Conservation (phyloP, 2,888 invertebrate genomes). For the Pantelozetes paolii region DNA sequence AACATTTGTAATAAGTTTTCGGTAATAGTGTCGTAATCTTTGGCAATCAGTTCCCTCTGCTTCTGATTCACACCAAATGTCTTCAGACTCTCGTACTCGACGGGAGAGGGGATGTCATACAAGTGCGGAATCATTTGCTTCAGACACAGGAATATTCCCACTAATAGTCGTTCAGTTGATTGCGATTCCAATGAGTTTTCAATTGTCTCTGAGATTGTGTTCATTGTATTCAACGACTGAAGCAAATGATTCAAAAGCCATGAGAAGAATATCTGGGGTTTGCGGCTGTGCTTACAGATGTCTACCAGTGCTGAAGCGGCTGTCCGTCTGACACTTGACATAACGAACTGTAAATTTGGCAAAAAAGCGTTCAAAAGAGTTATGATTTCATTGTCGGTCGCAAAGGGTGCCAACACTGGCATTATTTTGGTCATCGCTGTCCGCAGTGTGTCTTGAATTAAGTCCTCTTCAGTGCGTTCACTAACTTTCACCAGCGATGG, state of each 20-base stretch:
- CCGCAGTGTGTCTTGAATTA: constrained; percentile 65
- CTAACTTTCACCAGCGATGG: constrained; percentile 69
- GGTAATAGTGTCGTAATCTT: constrained; percentile 34
- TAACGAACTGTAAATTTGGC: constrained; percentile 61
- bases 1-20: constrained; percentile 52
- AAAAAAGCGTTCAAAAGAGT: constrained; percentile 65
- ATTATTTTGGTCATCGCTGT: constrained; percentile 64
- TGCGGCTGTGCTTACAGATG: constrained; percentile 72
- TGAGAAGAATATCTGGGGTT: constrained; percentile 63
- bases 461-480: constrained; percentile 65
- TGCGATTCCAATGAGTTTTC: constrained; percentile 19
- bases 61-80: constrained; percentile 23
- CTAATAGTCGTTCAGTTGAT: constrained; percentile 26
- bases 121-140: constrained; percentile 39
- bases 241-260: constrained; percentile 58
- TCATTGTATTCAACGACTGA: constrained; percentile 30
- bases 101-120: constrained; percentile 12
- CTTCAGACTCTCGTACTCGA: constrained; percentile 10
- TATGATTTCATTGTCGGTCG: constrained; percentile 68
- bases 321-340: constrained; percentile 73
- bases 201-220: constrained; percentile 20
- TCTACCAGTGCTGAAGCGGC: constrained; percentile 74
- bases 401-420: constrained; percentile 64
- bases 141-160: constrained; percentile 39
- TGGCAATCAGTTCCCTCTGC: constrained; percentile 34